A percentile compares a stretch with the other conserved stretches of the same genome.
Evolutionary conservation across 2,888 invertebrate genomes (phyloP).

Genomic region (Parnassius mnemosyne): DNA sequence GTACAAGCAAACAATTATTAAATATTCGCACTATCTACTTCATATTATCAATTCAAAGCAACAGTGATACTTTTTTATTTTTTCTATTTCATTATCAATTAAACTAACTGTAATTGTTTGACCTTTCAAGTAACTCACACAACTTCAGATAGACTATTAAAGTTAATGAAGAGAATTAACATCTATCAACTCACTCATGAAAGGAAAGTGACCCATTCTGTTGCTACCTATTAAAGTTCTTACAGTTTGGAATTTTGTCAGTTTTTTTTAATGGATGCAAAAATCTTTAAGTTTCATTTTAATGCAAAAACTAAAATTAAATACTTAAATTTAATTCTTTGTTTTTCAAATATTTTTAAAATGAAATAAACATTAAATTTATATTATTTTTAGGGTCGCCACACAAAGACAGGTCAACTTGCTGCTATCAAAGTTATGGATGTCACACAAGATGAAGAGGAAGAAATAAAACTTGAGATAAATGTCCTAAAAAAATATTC

Average conservation of each 20-base stretch:
- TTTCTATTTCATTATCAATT: slow-evolving; percentile 1
- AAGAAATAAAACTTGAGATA: slow-evolving; percentile 99
- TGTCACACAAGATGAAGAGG: slow-evolving; percentile 99
- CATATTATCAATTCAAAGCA: no score
- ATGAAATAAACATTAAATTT: background rate
- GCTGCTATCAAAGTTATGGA: slow-evolving; percentile 99
- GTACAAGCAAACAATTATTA: no score
- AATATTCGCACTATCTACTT: no score
- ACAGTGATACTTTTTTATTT: no score
- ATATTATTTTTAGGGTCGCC: slow-evolving; percentile 89
- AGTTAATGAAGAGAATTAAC: slow-evolving; percentile 67
- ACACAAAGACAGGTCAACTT: slow-evolving; percentile 99
- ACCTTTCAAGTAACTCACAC: slow-evolving; percentile 27
- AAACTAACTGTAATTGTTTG: slow-evolving; percentile 19
- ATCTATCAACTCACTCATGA: slow-evolving; percentile 31
- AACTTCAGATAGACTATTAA: slow-evolving; percentile 46
- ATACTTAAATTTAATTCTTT: no score
- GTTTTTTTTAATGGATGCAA: no score
- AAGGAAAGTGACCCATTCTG: slow-evolving; percentile 31
- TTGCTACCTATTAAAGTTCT: slow-evolving; percentile 11
- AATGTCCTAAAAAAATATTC: slow-evolving; percentile 99
- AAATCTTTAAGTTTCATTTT: no score
- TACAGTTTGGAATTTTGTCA: no score
- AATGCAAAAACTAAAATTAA: no score
- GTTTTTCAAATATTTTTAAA: background rate